Evolutionary conservation across 2,888 invertebrate genomes (phyloP).

Genomic region (Sinohyriopsis cumingii): DNA sequence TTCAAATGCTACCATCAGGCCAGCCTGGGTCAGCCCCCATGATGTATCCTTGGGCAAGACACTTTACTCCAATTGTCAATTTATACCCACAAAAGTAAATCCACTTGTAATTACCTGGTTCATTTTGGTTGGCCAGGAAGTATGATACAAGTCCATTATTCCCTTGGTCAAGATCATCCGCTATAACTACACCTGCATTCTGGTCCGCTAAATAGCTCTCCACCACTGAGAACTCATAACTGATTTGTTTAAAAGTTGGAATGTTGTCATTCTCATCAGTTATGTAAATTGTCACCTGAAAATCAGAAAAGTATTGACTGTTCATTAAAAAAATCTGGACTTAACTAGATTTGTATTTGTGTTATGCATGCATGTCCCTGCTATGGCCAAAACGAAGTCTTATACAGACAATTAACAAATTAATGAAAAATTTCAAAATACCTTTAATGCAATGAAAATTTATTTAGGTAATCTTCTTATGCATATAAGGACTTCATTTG

Average conservation of each 20-base stretch:
- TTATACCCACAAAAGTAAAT: too few relatives aligned
- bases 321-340: neutral
- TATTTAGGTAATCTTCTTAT: too few relatives aligned
- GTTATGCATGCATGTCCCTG: neutral
- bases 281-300: conserved; percentile 39
- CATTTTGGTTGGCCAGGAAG: neutral
- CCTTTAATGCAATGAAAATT: neutral
- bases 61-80: too few relatives aligned
- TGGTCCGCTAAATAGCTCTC: conserved; percentile 35
- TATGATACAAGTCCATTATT: conserved; percentile 44
- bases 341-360: neutral
- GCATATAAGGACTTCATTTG: too few relatives aligned
- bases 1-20: too few relatives aligned
- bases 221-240: conserved; percentile 42
- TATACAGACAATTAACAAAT: neutral
- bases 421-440: neutral
- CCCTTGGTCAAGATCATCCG: conserved; percentile 48
- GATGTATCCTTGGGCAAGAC: too few relatives aligned
- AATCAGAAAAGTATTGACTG: conserved; percentile 1
- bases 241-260: conserved; percentile 36
- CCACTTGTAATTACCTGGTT: too few relatives aligned
- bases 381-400: neutral
- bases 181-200: conserved; percentile 39
- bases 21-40: too few relatives aligned
- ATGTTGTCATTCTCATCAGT: conserved; percentile 49